Base-by-base conservation (phyloP, 1,140 invertebrate species). In the Adelges cooleyi region DNA sequence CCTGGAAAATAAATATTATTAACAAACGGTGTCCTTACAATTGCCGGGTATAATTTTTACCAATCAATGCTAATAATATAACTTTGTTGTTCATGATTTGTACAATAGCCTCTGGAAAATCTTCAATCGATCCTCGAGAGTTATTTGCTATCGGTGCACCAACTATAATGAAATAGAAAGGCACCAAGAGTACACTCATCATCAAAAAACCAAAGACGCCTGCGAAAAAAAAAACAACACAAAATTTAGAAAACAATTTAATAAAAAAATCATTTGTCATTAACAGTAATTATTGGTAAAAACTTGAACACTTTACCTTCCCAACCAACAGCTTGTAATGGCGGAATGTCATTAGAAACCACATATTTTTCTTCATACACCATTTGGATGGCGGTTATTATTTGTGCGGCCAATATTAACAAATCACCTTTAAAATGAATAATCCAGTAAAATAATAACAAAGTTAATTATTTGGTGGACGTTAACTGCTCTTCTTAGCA, bases 361-460 rank as follows among this genome's bases (percentile, higher is more conserved):
- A 96, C 81, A 78, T 85, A 94, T 77, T 92, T 94, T 75, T 98
- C 92, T 77, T 98, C 94, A 52, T 90, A 84, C 0, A 96, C 91
- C 87, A 96, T 95, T 78, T 96, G 92, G 51, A 83, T 78, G 1
- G 92, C 87, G n/a, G 86, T 86, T 69, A 97, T 83, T 40, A 97
- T 83, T 76, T 77, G 92, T 3, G 93, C 92, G 71, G 89, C 83
- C 46, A 98, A 82, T 69, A 98, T 95, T 2, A 98, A 77, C 29
- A 95, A 74, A 78, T 98, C 92, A 25, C 95, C 94, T 81, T 69
- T 44, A 77, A 71, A 70, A 54, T 50, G 9, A 59, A 51, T 36
- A 65, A n/a, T n/a, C n/a, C n/a, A n/a, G n/a, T n/a, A n/a, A n/a
- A n/a, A n/a, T n/a, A n/a, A n/a, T n/a, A n/a, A n/a, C n/a, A n/a